Evolutionary conservation across 2,888 invertebrate genomes (phyloP).

Genomic region (Folsomia candida): DNA sequence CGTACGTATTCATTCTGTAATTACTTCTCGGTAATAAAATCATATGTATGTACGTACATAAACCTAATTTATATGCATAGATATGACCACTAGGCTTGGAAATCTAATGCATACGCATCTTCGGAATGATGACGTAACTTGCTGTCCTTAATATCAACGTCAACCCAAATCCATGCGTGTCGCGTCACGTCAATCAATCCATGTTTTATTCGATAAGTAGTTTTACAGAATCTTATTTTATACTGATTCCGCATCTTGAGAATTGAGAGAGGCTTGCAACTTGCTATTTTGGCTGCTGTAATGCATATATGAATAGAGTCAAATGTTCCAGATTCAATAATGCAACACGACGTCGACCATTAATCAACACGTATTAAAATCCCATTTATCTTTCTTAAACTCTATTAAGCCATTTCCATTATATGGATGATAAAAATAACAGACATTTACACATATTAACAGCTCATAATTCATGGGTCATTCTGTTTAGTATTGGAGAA

Average conservation of each 20-base stretch:
- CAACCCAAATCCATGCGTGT: not conserved
- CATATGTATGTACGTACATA: too few species aligned
- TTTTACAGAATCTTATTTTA: too few species aligned
- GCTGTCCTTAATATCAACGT: not conserved
- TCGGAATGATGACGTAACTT: too few species aligned
- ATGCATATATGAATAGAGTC: not conserved
- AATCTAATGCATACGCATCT: too few species aligned
- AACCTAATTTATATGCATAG: too few species aligned
- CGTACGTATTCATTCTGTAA: too few species aligned
- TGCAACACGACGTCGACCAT: not conserved
- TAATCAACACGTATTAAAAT: not conserved
- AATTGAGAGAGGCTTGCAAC: not conserved
- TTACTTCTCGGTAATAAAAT: too few species aligned
- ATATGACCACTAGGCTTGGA: too few species aligned
- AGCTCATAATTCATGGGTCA: not conserved
- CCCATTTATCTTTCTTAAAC: conserved; percentile 4
- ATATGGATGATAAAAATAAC: too few species aligned
- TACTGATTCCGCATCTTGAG: not conserved
- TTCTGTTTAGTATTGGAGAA: too few species aligned
- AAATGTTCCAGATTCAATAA: not conserved
- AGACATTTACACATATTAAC: too few species aligned
- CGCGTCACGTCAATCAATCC: not conserved
- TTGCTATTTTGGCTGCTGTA: not conserved
- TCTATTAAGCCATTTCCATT: not conserved
- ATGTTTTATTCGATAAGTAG: too few species aligned